These are phyloP conservation scores for Daboia siamensis DNA, from an alignment of 2,113 vertebrate genomes.

Conservation along the genomic window DNA sequence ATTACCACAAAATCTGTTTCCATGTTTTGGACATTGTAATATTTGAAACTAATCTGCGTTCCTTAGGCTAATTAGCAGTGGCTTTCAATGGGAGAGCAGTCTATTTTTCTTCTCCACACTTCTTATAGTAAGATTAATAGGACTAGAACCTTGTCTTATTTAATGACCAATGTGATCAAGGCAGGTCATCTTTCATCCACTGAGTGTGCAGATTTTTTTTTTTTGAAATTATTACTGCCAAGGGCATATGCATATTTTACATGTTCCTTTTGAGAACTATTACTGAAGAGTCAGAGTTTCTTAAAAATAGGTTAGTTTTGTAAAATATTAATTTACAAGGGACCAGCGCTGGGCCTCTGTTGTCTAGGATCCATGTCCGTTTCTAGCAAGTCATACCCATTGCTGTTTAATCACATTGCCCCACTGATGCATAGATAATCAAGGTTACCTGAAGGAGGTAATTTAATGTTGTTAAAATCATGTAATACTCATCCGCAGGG, in stretches of 20 bases:
- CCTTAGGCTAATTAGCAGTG: not conserved
- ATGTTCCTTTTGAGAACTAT: conserved; percentile 50
- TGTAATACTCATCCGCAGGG: conserved; percentile 18
- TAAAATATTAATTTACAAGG: conserved; percentile 52
- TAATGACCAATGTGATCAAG: conserved; percentile 1
- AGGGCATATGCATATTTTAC: conserved; percentile 48
- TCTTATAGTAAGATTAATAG: not conserved
- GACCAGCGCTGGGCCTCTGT: not conserved
- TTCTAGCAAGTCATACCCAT: conserved; percentile 52
- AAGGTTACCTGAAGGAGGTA: conserved; percentile 53
- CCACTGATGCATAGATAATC: conserved; percentile 23
- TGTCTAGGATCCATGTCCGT: conserved; percentile 40
- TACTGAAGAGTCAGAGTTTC: conserved; percentile 53
- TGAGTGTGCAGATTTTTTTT: conserved; percentile 50
- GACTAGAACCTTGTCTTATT: not conserved
- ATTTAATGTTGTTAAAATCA: conserved; percentile 48
- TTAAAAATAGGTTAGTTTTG: conserved; percentile 42
- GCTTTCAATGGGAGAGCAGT: not conserved
- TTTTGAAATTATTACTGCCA: conserved; percentile 40
- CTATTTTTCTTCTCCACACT: not conserved
- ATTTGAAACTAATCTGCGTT: not conserved
- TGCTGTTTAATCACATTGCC: conserved; percentile 51
- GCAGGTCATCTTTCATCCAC: conserved; percentile 8
- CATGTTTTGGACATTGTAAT: not conserved
- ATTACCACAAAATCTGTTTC: not conserved